Conservation (phyloP, 2,113 vertebrate species). For the Peromyscus californicus region DNA sequence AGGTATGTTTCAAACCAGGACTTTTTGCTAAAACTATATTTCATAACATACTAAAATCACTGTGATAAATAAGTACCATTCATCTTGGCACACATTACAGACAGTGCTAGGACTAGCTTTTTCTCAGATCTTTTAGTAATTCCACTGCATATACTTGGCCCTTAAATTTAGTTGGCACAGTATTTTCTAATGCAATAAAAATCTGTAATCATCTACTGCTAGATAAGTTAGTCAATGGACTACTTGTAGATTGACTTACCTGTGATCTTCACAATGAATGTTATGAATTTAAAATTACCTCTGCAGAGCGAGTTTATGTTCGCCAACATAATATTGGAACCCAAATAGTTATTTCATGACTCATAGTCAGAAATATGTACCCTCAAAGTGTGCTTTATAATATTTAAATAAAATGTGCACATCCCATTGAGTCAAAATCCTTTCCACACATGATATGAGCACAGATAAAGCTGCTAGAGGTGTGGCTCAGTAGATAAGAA, state of each 20-base stretch:
- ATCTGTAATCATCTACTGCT: conserved; percentile 18
- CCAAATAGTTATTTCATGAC: conserved; percentile 59
- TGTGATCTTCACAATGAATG: conserved; percentile 1
- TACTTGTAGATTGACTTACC: conserved; percentile 45
- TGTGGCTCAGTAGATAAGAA: not conserved
- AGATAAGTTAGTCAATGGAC: conserved; percentile 31
- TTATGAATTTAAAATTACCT: conserved; percentile 61
- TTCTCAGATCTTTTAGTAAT: not conserved
- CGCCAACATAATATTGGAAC: conserved; percentile 9
- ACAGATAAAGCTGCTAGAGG: not conserved
- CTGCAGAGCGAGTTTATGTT: conserved; percentile 50
- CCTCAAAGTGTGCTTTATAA: conserved; percentile 13
- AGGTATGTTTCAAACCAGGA: not conserved
- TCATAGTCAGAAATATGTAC: not conserved
- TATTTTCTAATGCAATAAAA: conserved; percentile 66
- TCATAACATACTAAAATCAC: conserved; percentile 7
- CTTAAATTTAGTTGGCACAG: conserved; percentile 21
- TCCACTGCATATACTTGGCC: not conserved
- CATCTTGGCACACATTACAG: not conserved
- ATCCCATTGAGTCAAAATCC: conserved; percentile 18
- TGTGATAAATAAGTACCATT: conserved; percentile 34
- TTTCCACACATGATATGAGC: not conserved
- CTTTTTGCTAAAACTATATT: conserved; percentile 6
- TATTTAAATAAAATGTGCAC: conserved; percentile 43
- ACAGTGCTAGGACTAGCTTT: conserved; percentile 27